A percentile compares a stretch with the other conserved stretches of the same genome.
These are phyloP conservation scores for Limnothrissa miodon DNA, from an alignment of 2,113 vertebrate genomes.

Conservation along the genomic window DNA sequence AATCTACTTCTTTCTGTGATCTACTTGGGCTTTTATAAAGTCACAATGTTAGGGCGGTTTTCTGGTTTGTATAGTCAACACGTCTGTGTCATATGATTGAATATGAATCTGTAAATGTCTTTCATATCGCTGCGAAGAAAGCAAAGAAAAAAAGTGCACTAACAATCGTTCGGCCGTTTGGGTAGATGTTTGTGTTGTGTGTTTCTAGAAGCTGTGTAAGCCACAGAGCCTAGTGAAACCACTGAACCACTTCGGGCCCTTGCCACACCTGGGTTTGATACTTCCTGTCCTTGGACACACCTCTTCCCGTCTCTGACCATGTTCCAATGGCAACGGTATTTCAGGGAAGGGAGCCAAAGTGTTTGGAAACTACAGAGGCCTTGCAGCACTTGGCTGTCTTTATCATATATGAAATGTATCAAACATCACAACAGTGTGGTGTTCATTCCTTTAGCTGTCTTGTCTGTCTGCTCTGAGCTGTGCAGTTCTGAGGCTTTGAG, in stretches of 20 bases:
- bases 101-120: slow-evolving; percentile 62
- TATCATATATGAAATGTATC: not conserved
- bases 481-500: too few species aligned
- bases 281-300: not conserved
- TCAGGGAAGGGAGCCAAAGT: not conserved
- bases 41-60: slow-evolving; percentile 54
- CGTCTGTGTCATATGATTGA: slow-evolving; percentile 58
- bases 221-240: not conserved
- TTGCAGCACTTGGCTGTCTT: not conserved
- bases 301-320: not conserved
- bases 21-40: slow-evolving; percentile 71
- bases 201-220: not conserved
- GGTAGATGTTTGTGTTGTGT: slow-evolving; percentile 43
- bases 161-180: slow-evolving; percentile 66
- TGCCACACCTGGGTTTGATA: not conserved
- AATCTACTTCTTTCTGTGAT: slow-evolving; percentile 69
- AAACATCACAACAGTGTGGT: not conserved
- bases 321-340: not conserved
- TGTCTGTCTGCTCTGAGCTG: too few species aligned
- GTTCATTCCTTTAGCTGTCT: slow-evolving; percentile 39
- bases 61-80: slow-evolving; percentile 56
- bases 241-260: not conserved
- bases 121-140: slow-evolving; percentile 64
- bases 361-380: not conserved
- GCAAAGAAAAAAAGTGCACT: slow-evolving; percentile 63